A percentile compares a stretch with the other conserved stretches of the same genome.
Conservation (phyloP, 2,888 invertebrate genomes). For the Onchidella celtica region DNA sequence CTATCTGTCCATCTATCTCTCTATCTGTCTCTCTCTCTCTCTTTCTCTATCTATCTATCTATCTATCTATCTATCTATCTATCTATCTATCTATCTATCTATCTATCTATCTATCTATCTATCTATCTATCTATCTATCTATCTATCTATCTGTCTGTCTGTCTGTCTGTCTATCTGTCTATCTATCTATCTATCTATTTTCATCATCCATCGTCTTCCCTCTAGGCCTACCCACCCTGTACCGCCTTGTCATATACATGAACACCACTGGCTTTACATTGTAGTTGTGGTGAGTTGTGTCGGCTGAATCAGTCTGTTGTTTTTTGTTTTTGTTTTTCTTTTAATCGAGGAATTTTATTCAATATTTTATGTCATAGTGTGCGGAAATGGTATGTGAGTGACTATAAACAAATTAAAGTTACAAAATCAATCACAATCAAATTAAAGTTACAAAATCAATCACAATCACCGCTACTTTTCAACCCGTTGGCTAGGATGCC, state of each 20-base stretch:
- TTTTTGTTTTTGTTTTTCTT: too few relatives aligned
- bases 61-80: not conserved
- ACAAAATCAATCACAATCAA: too few relatives aligned
- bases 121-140: slow-evolving; percentile 11
- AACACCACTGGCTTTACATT: not conserved
- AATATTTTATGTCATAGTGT: too few relatives aligned
- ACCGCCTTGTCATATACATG: not conserved
- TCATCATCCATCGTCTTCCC: not conserved
- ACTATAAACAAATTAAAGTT: too few relatives aligned
- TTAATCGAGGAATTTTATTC: too few relatives aligned
- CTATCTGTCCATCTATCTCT: not conserved
- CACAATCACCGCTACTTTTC: too few relatives aligned
- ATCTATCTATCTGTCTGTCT: slow-evolving; percentile 13
- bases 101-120: not conserved
- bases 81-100: slow-evolving; percentile 2
- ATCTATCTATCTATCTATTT: not conserved
- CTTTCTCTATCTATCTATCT: not conserved
- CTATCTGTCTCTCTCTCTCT: not conserved
- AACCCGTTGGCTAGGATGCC: too few relatives aligned
- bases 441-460: too few relatives aligned
- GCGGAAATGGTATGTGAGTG: too few relatives aligned
- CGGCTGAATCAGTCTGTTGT: too few relatives aligned
- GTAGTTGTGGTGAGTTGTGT: too few relatives aligned
- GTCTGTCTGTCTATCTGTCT: not conserved
- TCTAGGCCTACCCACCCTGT: not conserved